Conservation (phyloP, 92 coral and sea anemone genomes). For the Siderastrea radians region DNA sequence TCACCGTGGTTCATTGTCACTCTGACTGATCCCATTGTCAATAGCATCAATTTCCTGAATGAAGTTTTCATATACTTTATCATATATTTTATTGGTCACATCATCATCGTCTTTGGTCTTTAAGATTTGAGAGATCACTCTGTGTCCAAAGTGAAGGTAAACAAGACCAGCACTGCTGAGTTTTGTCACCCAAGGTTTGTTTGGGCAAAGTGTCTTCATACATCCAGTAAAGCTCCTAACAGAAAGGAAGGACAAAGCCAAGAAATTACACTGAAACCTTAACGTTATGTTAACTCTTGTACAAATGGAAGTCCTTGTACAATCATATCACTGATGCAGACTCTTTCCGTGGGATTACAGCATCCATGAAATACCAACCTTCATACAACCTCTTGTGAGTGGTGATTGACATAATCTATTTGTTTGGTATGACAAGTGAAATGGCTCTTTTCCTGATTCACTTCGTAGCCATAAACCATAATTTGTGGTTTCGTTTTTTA, state of each 20-base stretch:
- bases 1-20: slow-evolving; percentile 86
- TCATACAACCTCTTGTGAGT: too few relatives aligned
- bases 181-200: slow-evolving; percentile 83
- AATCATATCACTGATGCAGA: not conserved
- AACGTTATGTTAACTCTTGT: too few relatives aligned
- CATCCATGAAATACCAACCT: too few relatives aligned
- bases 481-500: too few relatives aligned
- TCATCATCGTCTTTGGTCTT: slow-evolving; percentile 71
- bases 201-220: slow-evolving; percentile 79
- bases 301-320: not conserved
- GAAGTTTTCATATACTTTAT: slow-evolving; percentile 88
- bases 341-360: too few relatives aligned
- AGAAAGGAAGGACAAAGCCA: not conserved
- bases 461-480: too few relatives aligned
- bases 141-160: slow-evolving; percentile 91
- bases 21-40: slow-evolving; percentile 92
- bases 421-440: too few relatives aligned
- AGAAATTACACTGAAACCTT: not conserved
- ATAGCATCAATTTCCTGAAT: slow-evolving; percentile 98
- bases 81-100: slow-evolving; percentile 80
- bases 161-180: slow-evolving; percentile 99
- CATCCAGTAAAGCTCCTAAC: slow-evolving; percentile 88
- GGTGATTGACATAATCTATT: too few relatives aligned
- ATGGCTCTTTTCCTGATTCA: too few relatives aligned
- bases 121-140: slow-evolving; percentile 74